Evolutionary conservation across 2,113 vertebrate genomes (phyloP).

Genomic region (Boulengeromyrus knoepffleri): DNA sequence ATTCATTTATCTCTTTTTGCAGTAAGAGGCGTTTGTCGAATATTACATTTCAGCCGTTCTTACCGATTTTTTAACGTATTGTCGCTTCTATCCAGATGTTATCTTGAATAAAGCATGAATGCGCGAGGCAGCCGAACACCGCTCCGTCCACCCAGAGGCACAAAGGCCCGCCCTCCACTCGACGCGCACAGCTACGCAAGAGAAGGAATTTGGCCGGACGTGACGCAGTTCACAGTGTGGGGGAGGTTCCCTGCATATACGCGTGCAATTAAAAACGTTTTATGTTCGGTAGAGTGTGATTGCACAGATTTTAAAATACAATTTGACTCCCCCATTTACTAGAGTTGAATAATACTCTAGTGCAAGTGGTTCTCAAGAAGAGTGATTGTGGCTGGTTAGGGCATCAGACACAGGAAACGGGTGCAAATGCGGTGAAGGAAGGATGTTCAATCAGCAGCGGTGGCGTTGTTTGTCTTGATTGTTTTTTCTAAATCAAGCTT

Average conservation of each 20-base stretch:
- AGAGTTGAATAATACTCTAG: neutral
- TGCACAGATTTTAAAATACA: neutral
- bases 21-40: neutral
- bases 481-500: neutral
- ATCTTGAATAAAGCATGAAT: conserved; percentile 21
- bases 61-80: conserved; percentile 15
- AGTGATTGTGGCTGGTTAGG: neutral
- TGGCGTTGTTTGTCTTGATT: neutral
- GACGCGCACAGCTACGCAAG: neutral
- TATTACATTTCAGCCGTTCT: neutral
- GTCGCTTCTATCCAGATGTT: conserved; percentile 13
- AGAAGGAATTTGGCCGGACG: conserved; percentile 13
- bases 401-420: neutral
- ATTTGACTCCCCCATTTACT: neutral
- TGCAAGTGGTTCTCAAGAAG: neutral
- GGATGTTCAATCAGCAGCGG: neutral
- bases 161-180: conserved; percentile 9
- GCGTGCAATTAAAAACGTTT: neutral
- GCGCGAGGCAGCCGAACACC: neutral
- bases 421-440: neutral
- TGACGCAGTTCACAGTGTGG: neutral
- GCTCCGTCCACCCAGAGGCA: neutral
- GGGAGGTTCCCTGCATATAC: neutral
- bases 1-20: neutral
- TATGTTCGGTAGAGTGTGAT: neutral